phyloP scores from a whole-genome alignment of 2,888 invertebrate genomes.

The Hydriomena furcata region DNA sequence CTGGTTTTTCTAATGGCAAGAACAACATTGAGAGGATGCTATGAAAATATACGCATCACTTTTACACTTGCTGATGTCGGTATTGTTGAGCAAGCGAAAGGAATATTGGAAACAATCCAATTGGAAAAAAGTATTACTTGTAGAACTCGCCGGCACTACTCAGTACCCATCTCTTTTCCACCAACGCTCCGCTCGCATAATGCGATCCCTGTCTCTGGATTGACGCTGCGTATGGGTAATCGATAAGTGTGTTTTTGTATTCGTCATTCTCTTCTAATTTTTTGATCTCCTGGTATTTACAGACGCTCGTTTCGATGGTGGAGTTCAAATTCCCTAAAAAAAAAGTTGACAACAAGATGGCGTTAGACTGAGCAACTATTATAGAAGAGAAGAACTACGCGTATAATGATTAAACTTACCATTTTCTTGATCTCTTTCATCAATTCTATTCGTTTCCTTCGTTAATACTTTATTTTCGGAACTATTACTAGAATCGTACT shows the following conservation, averaged over 20 bases:
- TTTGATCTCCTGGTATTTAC: slow-evolving; percentile 36
- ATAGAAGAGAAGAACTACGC: no score
- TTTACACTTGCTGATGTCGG: background rate
- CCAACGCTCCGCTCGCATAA: slow-evolving; percentile 63
- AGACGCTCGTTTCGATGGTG: slow-evolving; percentile 33
- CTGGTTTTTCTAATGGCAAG: background rate
- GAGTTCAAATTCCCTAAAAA: slow-evolving; percentile 29
- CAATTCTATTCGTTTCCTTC: slow-evolving; percentile 11
- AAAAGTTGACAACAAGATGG: slow-evolving; percentile 18
- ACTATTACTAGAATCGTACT: slow-evolving; percentile 19
- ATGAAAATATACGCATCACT: slow-evolving; percentile 12
- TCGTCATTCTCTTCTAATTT: slow-evolving; percentile 31
- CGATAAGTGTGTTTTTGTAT: slow-evolving; percentile 36
- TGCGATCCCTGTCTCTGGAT: slow-evolving; percentile 67
- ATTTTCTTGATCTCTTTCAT: slow-evolving; percentile 10
- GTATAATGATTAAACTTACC: slow-evolving; percentile 2
- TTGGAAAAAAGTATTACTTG: slow-evolving; percentile 53
- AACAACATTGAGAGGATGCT: background rate
- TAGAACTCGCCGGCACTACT: slow-evolving; percentile 65
- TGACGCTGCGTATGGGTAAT: slow-evolving; percentile 66
- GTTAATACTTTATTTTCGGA: slow-evolving; percentile 7
- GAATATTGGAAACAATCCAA: slow-evolving; percentile 10
- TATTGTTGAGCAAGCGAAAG: slow-evolving; percentile 12
- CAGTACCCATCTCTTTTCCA: slow-evolving; percentile 63
- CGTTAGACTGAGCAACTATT: background rate